Evolutionary conservation across 2,888 invertebrate genomes (phyloP).

Genomic region (Trissolcus brochymenae): DNA sequence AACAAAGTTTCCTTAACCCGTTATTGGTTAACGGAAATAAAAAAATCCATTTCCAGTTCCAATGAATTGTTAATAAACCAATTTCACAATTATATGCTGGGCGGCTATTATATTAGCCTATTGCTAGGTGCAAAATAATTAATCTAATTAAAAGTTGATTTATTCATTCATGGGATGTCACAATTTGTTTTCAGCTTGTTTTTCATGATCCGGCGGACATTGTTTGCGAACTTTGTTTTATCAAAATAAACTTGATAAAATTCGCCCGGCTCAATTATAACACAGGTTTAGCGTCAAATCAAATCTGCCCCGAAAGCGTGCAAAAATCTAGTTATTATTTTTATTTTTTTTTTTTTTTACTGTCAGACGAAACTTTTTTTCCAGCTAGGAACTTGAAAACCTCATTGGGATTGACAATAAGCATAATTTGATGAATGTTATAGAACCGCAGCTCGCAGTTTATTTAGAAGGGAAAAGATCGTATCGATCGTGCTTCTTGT

Average conservation of each 20-base stretch:
- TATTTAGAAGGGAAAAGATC: constrained; percentile 18
- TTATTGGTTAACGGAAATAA: neutral
- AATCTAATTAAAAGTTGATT: neutral
- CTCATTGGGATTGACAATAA: neutral
- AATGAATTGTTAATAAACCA: too few relatives aligned
- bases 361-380: neutral
- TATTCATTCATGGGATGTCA: neutral
- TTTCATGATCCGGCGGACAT: neutral
- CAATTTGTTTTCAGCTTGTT: neutral
- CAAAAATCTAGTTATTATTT: neutral
- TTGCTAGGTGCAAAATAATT: neutral
- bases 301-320: neutral
- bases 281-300: neutral
- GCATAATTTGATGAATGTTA: constrained; percentile 24
- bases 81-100: too few relatives aligned
- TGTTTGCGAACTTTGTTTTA: neutral
- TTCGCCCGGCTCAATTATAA: neutral
- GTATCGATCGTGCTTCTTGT: constrained; percentile 49
- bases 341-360: neutral
- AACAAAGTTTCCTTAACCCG: constrained; percentile 23
- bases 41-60: neutral
- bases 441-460: constrained; percentile 14
- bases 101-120: neutral
- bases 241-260: neutral
- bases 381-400: neutral